Conservation (phyloP, 2,797 vertebrate species). For the Taeniopygia guttata region DNA sequence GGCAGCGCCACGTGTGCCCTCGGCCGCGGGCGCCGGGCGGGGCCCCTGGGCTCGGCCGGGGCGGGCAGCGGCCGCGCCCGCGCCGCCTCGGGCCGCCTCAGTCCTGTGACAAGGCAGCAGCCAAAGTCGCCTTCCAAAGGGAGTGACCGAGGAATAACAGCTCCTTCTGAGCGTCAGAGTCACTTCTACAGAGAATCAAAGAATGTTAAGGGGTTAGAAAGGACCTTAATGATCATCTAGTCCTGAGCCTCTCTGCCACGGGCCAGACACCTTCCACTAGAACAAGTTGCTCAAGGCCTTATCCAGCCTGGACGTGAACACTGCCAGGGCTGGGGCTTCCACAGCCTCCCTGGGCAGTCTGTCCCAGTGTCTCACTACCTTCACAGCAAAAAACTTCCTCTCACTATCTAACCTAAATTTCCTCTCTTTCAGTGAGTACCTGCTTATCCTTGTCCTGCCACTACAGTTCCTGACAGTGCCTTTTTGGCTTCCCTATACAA, state of each 20-base stretch:
- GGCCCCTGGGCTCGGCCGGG: rapidly evolving
- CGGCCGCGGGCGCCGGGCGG: no score
- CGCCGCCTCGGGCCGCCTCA: rapidly evolving
- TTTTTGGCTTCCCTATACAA: background rate
- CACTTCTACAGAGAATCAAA: no score
- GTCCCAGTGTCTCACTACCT: no score
- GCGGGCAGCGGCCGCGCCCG: rapidly evolving
- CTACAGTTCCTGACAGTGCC: background rate
- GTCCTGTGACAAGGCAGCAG: background rate
- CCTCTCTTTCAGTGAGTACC: background rate
- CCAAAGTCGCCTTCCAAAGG: background rate
- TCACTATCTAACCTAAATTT: background rate
- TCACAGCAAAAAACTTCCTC: background rate
- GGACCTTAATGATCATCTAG: no score
- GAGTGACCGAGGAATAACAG: background rate
- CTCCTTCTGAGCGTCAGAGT: background rate
- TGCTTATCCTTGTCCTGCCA: background rate
- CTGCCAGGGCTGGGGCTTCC: background rate
- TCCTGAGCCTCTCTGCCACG: no score
- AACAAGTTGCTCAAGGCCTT: background rate
- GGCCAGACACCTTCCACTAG: background rate
- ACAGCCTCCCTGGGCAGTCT: background rate
- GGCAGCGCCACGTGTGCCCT: no score
- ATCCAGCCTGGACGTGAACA: background rate
- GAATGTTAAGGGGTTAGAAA: background rate